Percentiles rank a stretch among this genome's conserved stretches.
These are phyloP conservation scores for Macaca fascicularis DNA, from an alignment of 2,113 vertebrate genomes.

Conservation along the genomic window DNA sequence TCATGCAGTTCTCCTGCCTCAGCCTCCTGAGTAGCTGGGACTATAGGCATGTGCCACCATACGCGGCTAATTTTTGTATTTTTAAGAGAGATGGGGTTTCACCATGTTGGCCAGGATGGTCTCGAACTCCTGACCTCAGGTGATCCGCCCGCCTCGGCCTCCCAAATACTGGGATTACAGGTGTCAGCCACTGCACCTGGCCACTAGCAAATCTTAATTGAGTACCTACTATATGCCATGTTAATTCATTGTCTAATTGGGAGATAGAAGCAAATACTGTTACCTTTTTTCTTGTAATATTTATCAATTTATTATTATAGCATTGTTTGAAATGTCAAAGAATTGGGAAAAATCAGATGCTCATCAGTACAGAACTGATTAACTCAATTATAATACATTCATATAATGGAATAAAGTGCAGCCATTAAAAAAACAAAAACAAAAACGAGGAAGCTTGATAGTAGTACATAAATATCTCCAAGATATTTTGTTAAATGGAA, in stretches of 20 bases:
- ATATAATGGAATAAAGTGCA: background rate
- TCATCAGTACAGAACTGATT: background rate
- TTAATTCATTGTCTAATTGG: background rate
- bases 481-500: background rate
- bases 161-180: no score
- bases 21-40: no score
- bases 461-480: background rate
- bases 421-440: background rate
- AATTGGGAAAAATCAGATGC: background rate
- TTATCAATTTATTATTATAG: background rate
- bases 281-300: background rate
- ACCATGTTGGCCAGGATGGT: no score
- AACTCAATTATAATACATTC: background rate
- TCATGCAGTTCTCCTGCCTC: no score
- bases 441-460: background rate
- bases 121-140: no score
- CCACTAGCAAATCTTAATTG: background rate
- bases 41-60: no score
- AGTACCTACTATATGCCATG: background rate
- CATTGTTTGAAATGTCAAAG: background rate
- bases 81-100: no score
- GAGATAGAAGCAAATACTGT: constrained; percentile 2
- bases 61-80: no score
- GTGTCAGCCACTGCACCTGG: no score
- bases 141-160: no score